Percentiles rank a stretch among this genome's conserved stretches.
phyloP scores from a whole-genome alignment of 2,113 vertebrate genomes.

The Tamias sibiricus region DNA sequence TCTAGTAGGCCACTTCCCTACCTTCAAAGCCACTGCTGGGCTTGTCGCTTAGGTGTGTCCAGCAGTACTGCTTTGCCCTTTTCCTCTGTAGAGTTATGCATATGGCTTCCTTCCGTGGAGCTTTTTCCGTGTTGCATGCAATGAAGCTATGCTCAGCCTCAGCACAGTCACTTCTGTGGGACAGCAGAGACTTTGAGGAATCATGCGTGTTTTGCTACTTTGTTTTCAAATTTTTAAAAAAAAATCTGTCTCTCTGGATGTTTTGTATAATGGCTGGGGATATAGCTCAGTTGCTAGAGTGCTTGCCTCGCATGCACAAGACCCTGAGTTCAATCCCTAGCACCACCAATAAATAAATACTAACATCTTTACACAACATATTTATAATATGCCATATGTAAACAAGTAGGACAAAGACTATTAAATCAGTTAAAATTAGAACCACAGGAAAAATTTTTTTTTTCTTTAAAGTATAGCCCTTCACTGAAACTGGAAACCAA shows the following conservation, averaged over 20 bases:
- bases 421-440: slow-evolving; percentile 39
- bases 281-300: too few relatives aligned
- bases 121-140: background rate
- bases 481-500: slow-evolving; percentile 15
- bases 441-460: background rate
- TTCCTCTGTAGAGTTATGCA: background rate
- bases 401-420: background rate
- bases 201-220: background rate
- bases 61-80: background rate
- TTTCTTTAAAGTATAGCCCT: slow-evolving; percentile 34
- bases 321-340: too few relatives aligned
- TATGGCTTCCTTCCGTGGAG: background rate
- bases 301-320: too few relatives aligned
- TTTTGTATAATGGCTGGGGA: background rate
- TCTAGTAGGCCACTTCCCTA: background rate
- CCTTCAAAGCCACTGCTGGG: background rate
- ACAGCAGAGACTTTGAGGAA: background rate
- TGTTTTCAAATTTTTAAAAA: background rate
- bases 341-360: too few relatives aligned
- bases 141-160: background rate
- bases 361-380: background rate
- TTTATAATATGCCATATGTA: background rate
- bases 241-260: background rate
- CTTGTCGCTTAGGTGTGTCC: background rate
- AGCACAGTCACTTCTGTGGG: background rate